Percentiles rank a stretch among this genome's conserved stretches.
Evolutionary conservation across 64 coral and sea anemone genomes (phyloP).

Genomic region (Montipora sp.): DNA sequence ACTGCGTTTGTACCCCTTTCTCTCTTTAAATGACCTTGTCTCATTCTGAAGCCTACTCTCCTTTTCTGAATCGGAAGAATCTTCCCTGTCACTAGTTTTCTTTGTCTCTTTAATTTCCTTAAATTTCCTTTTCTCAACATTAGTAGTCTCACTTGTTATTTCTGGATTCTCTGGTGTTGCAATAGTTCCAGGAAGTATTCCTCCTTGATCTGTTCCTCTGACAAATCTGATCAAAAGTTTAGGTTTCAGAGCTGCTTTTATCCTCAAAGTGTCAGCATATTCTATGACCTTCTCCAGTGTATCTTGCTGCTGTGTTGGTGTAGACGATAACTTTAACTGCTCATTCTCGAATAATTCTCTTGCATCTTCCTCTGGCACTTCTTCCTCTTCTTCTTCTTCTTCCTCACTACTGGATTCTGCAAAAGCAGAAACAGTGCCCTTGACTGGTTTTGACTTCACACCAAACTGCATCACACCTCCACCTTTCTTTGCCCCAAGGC

Average conservation of each 20-base stretch:
- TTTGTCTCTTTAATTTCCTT: neutral
- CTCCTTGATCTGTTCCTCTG: slow-evolving; percentile 61
- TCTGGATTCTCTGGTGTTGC: neutral
- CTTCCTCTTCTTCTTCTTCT: slow-evolving; percentile 61
- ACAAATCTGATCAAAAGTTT: slow-evolving; percentile 92
- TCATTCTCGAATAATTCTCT: slow-evolving; percentile 64
- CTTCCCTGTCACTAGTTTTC: neutral
- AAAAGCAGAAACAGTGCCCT: slow-evolving; percentile 74
- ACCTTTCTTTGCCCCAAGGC: slow-evolving; percentile 64
- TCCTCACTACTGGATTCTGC: slow-evolving; percentile 89
- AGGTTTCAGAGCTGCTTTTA: slow-evolving; percentile 61
- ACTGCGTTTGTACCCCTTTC: neutral
- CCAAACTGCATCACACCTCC: slow-evolving; percentile 38
- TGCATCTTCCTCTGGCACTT: slow-evolving; percentile 23
- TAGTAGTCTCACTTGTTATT: neutral
- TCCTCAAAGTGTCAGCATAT: slow-evolving; percentile 90
- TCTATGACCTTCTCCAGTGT: slow-evolving; percentile 87
- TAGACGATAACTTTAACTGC: slow-evolving; percentile 61
- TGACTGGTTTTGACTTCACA: slow-evolving; percentile 48
- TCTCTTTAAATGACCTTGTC: neutral
- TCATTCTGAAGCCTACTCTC: neutral
- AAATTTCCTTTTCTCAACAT: slow-evolving; percentile 12
- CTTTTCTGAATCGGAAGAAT: neutral
- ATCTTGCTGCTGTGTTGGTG: slow-evolving; percentile 75
- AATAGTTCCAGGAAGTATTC: slow-evolving; percentile 84